Evolutionary conservation across 2,797 vertebrate species (phyloP), one percentile per base, ranked within the genome.

Genomic region (Enteromius viviparus): DNA sequence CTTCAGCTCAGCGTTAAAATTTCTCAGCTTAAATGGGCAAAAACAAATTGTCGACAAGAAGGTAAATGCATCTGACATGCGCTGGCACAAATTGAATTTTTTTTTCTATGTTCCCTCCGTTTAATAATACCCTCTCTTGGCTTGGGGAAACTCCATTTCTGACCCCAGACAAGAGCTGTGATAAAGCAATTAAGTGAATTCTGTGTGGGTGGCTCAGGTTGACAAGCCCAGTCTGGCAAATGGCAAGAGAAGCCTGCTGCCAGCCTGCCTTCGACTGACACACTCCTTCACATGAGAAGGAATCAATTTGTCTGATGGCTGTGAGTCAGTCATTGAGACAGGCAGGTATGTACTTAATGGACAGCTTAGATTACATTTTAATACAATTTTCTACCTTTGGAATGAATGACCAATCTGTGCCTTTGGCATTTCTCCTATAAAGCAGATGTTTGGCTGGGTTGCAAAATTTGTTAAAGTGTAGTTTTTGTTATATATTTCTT

Each of bases 11-110:
- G 86, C 84, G 86, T 92, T 92, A 91, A 51, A 15, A 21, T 23
- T 71, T 49, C n/a, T 80, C 34, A 75, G 37, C 89, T 88, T 92
- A 92, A 93, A 92, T 88, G 87, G 88, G 78, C 91, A 89, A 91
- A 89, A 88, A 87, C 89, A 90, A 85, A 89, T 64, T 69, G 62
- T 64, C 76, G 85, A 88, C 81, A 83, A 69, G 42, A 87, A 84
- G 89, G 89, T 92, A 93, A 93, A 90, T 85, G 69, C 76, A 89
- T 91, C 91, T 93, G 93, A 94, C 92, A 93, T 90, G 90, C 80
- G 66, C 85, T 88, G 90, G 89, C 86, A 83, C 90, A 94, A 93
- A 94, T 93, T 89, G 82, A 90, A 91, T 91, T 91, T 90, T 89
- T 88, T 83, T 89, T 84, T 88, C 26, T 76, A 7, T 68, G 45